Conservation (phyloP, 2,888 invertebrate genomes). For the Mesodorylaimus sp. region DNA sequence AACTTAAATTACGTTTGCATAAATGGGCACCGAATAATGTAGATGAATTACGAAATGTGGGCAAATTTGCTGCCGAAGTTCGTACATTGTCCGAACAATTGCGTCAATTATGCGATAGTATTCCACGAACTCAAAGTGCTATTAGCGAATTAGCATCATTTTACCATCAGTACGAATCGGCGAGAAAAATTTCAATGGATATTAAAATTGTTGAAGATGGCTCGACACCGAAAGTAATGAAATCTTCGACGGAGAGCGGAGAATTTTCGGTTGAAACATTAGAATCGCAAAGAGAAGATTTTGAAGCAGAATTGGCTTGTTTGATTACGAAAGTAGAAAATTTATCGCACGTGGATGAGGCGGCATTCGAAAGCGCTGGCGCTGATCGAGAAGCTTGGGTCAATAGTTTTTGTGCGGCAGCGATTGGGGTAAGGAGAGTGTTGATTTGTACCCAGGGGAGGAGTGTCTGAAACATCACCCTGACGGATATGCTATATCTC, state of each 20-base stretch:
- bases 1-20: not conserved
- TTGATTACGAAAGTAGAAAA: constrained; percentile 6
- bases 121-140: not conserved
- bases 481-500: too few species aligned
- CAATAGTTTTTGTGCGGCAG: not conserved
- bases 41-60: not conserved
- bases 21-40: not conserved
- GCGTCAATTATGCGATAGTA: not conserved
- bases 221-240: not conserved
- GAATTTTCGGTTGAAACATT: constrained; percentile 3
- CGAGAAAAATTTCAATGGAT: not conserved
- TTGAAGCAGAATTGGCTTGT: constrained; percentile 9
- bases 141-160: not conserved
- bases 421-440: too few species aligned
- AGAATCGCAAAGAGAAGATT: constrained; percentile 3
- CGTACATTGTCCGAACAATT: not conserved
- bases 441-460: too few species aligned
- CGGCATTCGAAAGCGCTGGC: not conserved
- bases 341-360: not conserved
- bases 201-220: not conserved
- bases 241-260: not conserved
- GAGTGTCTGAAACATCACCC: too few species aligned
- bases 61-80: not conserved
- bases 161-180: not conserved
- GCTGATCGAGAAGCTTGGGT: not conserved